Evolutionary conservation across 2,888 invertebrate species (phyloP).

Genomic region (Craniophora ligustri): DNA sequence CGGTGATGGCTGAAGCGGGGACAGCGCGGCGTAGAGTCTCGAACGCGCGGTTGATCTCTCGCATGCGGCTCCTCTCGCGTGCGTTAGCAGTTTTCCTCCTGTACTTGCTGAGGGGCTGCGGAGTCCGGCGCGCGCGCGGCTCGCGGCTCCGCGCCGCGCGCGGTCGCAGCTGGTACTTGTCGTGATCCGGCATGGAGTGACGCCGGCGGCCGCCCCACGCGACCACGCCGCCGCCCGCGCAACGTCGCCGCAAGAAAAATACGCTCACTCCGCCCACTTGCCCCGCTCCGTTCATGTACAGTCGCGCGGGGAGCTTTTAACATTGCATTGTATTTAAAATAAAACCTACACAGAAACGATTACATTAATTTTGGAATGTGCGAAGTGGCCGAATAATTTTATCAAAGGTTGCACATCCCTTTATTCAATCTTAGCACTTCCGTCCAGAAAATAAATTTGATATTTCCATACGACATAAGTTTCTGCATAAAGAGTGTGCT

Average conservation of each 20-base stretch:
- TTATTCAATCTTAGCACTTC: no score
- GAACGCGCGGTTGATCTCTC: slow-evolving; percentile 96
- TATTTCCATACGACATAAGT: no score
- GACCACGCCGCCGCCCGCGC: slow-evolving; percentile 65
- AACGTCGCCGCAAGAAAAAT: slow-evolving; percentile 78
- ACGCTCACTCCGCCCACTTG: slow-evolving; percentile 77
- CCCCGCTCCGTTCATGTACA: slow-evolving; percentile 84
- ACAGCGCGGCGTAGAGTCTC: slow-evolving; percentile 94
- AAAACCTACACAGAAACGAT: slow-evolving; percentile 43
- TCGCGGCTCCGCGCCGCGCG: slow-evolving; percentile 84
- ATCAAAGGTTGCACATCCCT: no score
- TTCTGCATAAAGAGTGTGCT: no score
- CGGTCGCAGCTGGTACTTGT: slow-evolving; percentile 87
- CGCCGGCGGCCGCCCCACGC: slow-evolving; percentile 59
- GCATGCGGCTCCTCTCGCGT: slow-evolving; percentile 95
- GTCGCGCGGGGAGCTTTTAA: slow-evolving; percentile 55
- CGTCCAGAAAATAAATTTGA: no score
- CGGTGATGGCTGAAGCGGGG: slow-evolving; percentile 89
- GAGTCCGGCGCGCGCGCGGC: slow-evolving; percentile 89
- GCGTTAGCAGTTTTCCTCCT: slow-evolving; percentile 97
- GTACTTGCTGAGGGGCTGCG: slow-evolving; percentile 95
- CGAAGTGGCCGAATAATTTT: background rate
- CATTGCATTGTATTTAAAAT: slow-evolving; percentile 43
- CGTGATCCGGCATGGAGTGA: slow-evolving; percentile 87
- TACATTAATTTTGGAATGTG: slow-evolving; percentile 32